Evolutionary conservation across 2,113 vertebrate species (phyloP).

Genomic region (Hydrolagus affinis): DNA sequence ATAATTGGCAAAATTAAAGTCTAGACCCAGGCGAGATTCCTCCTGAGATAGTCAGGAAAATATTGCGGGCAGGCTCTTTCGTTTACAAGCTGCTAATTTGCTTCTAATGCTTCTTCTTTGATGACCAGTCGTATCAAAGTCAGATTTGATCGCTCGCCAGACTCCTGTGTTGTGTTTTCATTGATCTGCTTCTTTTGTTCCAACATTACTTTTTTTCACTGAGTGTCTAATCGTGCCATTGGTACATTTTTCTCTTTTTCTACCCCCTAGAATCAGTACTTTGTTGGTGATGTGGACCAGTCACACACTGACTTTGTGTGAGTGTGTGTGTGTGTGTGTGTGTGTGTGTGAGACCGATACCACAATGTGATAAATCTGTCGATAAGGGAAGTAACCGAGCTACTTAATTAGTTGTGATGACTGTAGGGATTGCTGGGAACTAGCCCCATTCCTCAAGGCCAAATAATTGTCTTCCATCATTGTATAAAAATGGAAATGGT

Average conservation of each 20-base stretch:
- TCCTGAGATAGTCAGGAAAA: no score
- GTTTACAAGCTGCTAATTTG: no score
- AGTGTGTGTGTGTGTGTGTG: no score
- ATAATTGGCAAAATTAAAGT: no score
- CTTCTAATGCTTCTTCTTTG: background rate
- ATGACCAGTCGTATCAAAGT: background rate
- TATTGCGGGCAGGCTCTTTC: no score
- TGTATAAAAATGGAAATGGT: background rate
- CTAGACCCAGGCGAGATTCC: no score
- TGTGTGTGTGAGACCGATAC: no score
- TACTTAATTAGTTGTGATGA: background rate
- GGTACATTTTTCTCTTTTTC: background rate
- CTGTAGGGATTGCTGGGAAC: background rate
- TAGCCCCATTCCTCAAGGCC: background rate
- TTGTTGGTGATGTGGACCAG: no score
- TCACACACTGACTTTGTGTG: background rate
- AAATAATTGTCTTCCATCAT: background rate
- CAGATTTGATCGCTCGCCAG: background rate
- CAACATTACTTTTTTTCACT: background rate
- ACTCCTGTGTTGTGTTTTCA: background rate
- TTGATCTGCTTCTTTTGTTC: background rate
- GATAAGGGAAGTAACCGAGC: background rate
- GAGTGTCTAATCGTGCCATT: background rate
- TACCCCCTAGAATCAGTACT: no score
- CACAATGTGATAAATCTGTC: background rate